These are phyloP conservation scores for Drosophila truncata DNA, from an alignment of 1,140 invertebrate genomes.

Conservation along the genomic window DNA sequence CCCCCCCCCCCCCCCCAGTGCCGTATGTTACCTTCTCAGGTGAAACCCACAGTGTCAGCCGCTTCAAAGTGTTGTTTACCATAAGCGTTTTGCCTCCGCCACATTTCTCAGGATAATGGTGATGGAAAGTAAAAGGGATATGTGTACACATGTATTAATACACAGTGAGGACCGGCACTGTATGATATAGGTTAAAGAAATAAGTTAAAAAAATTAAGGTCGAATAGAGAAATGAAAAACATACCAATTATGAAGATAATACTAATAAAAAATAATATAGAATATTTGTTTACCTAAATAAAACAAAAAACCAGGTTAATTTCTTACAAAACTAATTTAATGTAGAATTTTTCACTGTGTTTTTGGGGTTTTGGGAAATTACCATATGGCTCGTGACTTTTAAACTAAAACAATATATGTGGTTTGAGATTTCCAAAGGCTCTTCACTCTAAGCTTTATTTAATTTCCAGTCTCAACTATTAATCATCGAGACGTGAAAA, in stretches of 20 bases:
- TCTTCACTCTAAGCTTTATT: conserved; percentile 4
- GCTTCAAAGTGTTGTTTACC: conserved; percentile 66
- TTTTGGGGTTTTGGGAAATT: no score
- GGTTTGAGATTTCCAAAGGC: not conserved
- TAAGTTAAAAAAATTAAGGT: not conserved
- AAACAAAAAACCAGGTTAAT: no score
- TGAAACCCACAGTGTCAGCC: conserved; percentile 56
- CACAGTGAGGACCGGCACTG: no score
- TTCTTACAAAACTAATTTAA: not conserved
- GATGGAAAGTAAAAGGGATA: not conserved
- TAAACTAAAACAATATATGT: not conserved
- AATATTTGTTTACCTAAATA: not conserved
- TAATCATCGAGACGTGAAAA: not conserved
- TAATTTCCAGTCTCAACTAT: not conserved
- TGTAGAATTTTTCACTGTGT: not conserved
- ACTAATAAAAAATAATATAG: not conserved
- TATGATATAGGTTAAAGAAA: no score
- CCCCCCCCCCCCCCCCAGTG: not conserved
- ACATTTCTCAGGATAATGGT: conserved; percentile 1
- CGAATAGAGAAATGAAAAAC: not conserved
- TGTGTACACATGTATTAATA: not conserved
- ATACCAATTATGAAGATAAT: no score
- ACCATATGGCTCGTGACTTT: conserved; percentile 4
- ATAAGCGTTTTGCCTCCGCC: conserved; percentile 38
- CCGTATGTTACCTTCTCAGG: conserved; percentile 36